A percentile compares a stretch with the other conserved stretches of the same genome.
Evolutionary conservation across 2,113 vertebrate genomes (phyloP).

Genomic region (Pseudolaguvia tuberculata): DNA sequence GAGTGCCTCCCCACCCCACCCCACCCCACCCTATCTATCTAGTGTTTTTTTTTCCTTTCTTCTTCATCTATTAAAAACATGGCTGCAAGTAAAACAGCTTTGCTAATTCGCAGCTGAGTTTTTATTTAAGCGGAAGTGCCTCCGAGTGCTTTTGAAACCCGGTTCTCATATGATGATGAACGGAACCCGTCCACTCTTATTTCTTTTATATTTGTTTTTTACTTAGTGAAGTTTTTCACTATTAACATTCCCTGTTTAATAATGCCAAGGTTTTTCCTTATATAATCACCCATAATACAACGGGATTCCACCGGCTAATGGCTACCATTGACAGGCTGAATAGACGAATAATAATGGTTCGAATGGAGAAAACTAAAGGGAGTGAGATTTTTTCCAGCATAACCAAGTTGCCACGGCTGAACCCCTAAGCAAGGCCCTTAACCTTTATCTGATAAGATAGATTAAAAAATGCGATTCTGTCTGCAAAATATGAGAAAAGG

Average conservation of each 20-base stretch:
- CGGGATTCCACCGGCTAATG: neutral
- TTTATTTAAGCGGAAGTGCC: neutral
- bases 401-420: too few relatives aligned
- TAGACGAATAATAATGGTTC: too few relatives aligned
- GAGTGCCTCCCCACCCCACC: too few relatives aligned
- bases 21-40: too few relatives aligned
- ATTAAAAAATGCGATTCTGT: too few relatives aligned
- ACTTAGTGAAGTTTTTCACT: neutral
- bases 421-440: too few relatives aligned
- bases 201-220: neutral
- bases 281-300: neutral
- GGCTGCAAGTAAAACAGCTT: neutral
- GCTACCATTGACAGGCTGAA: too few relatives aligned
- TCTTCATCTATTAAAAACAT: neutral
- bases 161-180: neutral
- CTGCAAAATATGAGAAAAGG: too few relatives aligned
- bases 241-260: neutral
- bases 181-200: neutral
- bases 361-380: too few relatives aligned
- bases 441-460: too few relatives aligned
- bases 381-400: too few relatives aligned
- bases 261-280: neutral
- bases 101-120: neutral
- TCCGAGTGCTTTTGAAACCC: neutral
- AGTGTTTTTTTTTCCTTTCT: too few relatives aligned